phyloP scores from a whole-genome alignment of 2,113 vertebrate genomes.

The Centrocercus urophasianus region DNA sequence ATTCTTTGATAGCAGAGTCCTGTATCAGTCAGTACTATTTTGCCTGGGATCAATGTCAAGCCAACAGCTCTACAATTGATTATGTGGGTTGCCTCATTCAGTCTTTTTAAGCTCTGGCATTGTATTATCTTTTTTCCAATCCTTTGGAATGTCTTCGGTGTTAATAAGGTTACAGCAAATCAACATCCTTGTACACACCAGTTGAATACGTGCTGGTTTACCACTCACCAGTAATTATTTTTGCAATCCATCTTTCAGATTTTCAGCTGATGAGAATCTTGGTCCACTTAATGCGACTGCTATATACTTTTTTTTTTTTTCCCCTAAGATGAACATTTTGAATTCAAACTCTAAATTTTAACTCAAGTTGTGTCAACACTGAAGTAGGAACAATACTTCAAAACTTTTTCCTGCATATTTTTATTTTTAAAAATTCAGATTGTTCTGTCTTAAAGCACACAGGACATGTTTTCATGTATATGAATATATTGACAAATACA shows the following conservation, averaged over 20 bases:
- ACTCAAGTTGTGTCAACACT: background rate
- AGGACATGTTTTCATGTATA: background rate
- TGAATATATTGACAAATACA: background rate
- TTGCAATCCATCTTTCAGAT: background rate
- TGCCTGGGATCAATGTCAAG: background rate
- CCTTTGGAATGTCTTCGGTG: background rate
- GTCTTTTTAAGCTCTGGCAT: background rate
- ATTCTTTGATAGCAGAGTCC: conserved; percentile 15
- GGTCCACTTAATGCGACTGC: background rate
- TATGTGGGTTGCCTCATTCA: conserved; percentile 26
- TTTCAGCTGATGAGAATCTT: background rate
- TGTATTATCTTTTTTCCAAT: conserved; percentile 21
- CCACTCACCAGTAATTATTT: background rate
- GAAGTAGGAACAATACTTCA: background rate
- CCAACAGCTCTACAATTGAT: conserved; percentile 53
- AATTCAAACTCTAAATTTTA: background rate
- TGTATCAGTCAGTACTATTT: conserved; percentile 34
- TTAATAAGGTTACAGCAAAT: background rate
- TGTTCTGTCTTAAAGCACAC: background rate
- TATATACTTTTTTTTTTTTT: background rate
- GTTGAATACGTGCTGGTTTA: background rate
- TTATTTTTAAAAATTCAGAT: background rate
- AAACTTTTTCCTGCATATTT: background rate
- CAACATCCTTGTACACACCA: background rate
- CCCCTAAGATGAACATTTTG: background rate